These are phyloP conservation scores for Cephus rjabovi DNA, from an alignment of 2,888 invertebrate species.

Conservation along the genomic window DNA sequence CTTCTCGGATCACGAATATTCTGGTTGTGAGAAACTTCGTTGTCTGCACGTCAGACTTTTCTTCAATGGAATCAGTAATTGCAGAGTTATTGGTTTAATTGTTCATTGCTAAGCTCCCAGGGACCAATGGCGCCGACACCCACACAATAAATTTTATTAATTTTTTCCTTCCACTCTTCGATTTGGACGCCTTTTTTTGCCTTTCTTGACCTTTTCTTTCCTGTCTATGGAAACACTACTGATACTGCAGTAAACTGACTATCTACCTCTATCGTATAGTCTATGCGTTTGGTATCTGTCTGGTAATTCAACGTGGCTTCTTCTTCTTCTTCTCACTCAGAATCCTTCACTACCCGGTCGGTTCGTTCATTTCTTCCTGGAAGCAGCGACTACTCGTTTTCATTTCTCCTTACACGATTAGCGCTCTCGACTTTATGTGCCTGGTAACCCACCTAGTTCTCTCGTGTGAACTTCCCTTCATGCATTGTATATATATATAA, in stretches of 20 bases:
- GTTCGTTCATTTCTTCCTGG: conserved; percentile 49
- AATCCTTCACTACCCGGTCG: conserved; percentile 24
- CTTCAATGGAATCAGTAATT: conserved; percentile 61
- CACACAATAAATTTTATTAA: conserved; percentile 38
- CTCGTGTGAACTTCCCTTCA: not conserved
- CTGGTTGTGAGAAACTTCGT: conserved; percentile 49
- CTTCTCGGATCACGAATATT: conserved; percentile 27
- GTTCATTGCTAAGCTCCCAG: conserved; percentile 56
- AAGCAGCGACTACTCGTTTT: conserved; percentile 56
- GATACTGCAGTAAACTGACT: not conserved
- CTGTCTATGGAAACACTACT: not conserved
- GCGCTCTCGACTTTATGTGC: conserved; percentile 27
- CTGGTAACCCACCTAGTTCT: not conserved
- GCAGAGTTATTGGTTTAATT: conserved; percentile 63
- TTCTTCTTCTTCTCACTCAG: conserved; percentile 12
- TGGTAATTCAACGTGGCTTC: not conserved
- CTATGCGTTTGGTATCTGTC: not conserved
- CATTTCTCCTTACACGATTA: conserved; percentile 63
- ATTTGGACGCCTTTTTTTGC: not conserved
- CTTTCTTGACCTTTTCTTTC: not conserved
- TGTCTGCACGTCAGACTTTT: conserved; percentile 40
- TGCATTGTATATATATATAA: not conserved
- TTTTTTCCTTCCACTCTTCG: not conserved
- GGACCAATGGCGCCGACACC: conserved; percentile 43
- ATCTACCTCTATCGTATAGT: not conserved